phyloP scores from a whole-genome alignment of 1,140 invertebrate genomes.

The Paracyclopina nana region DNA sequence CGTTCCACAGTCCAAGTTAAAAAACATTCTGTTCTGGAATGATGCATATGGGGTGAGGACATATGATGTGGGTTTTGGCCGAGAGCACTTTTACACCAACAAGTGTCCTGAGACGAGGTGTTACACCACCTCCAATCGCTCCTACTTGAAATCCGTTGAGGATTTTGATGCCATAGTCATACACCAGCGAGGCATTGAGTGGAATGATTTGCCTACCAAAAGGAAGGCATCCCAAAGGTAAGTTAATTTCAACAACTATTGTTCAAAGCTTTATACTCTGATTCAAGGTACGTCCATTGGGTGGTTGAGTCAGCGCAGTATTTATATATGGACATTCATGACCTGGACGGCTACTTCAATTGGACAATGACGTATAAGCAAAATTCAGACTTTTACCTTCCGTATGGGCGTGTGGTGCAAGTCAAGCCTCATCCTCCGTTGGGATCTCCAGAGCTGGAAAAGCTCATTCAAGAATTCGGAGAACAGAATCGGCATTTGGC shows the following conservation, averaged over 20 bases:
- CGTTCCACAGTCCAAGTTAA: slow-evolving; percentile 5
- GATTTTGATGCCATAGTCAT: slow-evolving; percentile 15
- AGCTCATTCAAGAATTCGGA: slow-evolving; percentile 1
- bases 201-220: slow-evolving; percentile 8
- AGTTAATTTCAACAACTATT: background rate
- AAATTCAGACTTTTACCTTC: slow-evolving; percentile 24
- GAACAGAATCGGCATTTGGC: slow-evolving; percentile 4
- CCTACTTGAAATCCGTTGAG: slow-evolving; percentile 4
- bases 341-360: slow-evolving; percentile 25
- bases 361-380: slow-evolving; percentile 30
- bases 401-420: slow-evolving; percentile 12
- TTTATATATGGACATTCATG: slow-evolving; percentile 8
- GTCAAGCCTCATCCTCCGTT: background rate
- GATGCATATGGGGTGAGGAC: slow-evolving; percentile 9
- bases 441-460: background rate
- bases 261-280: background rate
- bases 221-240: slow-evolving; percentile 6
- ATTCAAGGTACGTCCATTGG: slow-evolving; percentile 11
- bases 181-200: slow-evolving; percentile 11
- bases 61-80: slow-evolving; percentile 15
- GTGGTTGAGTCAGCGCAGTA: slow-evolving; percentile 10
- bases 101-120: slow-evolving; percentile 16
- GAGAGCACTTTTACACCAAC: slow-evolving; percentile 10
- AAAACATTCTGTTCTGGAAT: slow-evolving; percentile 13
- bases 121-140: background rate